These are phyloP conservation scores for Eustalomyia histrio DNA, from an alignment of 2,888 invertebrate genomes.

Conservation along the genomic window DNA sequence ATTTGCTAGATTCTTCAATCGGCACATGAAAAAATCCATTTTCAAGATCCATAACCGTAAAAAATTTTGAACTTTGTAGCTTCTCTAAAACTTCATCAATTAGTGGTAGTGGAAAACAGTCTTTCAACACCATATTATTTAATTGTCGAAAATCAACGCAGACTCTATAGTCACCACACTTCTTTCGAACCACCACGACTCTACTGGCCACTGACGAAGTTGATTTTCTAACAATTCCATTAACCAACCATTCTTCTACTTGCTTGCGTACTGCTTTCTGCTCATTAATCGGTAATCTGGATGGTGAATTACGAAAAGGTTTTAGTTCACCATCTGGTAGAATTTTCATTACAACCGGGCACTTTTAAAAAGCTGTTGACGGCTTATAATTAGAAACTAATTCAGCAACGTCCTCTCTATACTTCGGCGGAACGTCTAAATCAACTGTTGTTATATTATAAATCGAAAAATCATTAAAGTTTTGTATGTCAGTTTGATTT, in stretches of 20 bases:
- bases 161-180: conserved; percentile 65
- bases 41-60: conserved; percentile 43
- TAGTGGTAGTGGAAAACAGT: conserved; percentile 57
- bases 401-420: not conserved
- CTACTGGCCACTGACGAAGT: conserved; percentile 68
- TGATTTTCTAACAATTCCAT: conserved; percentile 56
- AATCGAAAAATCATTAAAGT: not conserved
- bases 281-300: conserved; percentile 40
- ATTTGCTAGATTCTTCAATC: conserved; percentile 34
- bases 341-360: conserved; percentile 53
- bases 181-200: conserved; percentile 68
- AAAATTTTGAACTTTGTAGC: conserved; percentile 35
- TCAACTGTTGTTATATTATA: conserved; percentile 26
- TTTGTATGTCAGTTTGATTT: conserved; percentile 8
- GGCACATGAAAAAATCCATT: conserved; percentile 51
- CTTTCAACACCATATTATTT: conserved; percentile 61
- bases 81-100: conserved; percentile 53
- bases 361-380: conserved; percentile 19
- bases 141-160: too few relatives aligned
- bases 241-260: conserved; percentile 48
- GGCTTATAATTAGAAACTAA: conserved; percentile 28
- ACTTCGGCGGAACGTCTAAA: conserved; percentile 17
- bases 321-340: conserved; percentile 44
- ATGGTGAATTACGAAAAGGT: conserved; percentile 37
- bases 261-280: conserved; percentile 51